Conservation (phyloP, 2,113 vertebrate genomes). For the Chaetura pelagica region DNA sequence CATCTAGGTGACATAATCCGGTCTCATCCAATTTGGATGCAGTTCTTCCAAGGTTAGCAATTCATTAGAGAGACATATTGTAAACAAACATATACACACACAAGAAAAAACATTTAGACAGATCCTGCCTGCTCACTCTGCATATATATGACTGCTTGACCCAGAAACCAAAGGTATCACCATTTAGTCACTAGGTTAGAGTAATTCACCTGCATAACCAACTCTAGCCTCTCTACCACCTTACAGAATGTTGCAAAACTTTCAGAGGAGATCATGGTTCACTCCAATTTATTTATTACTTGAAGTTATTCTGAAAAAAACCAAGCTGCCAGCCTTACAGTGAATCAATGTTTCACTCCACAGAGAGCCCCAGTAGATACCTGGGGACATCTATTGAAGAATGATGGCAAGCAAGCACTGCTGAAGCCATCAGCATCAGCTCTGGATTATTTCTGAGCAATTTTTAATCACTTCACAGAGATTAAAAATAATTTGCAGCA, state of each 20-base stretch:
- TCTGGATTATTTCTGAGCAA: neutral
- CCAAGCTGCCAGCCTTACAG: neutral
- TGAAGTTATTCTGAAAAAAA: neutral
- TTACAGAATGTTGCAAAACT: neutral
- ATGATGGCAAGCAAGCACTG: neutral
- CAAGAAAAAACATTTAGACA: neutral
- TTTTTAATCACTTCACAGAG: neutral
- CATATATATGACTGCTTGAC: constrained; percentile 39
- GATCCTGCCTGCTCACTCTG: constrained; percentile 16
- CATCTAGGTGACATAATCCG: constrained; percentile 25
- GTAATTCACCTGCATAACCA: neutral
- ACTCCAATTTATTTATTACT: neutral
- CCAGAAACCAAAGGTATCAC: constrained; percentile 43
- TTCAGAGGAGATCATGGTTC: neutral
- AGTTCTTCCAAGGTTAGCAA: constrained; percentile 41
- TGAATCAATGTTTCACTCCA: neutral
- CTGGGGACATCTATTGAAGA: neutral
- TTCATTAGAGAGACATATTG: constrained; percentile 41
- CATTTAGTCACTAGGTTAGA: constrained; percentile 23
- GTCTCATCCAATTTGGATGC: constrained; percentile 23
- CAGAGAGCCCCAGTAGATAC: neutral
- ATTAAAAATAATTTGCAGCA: neutral
- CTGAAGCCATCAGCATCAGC: neutral
- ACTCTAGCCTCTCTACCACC: neutral
- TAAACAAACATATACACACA: constrained; percentile 32